Evolutionary conservation across 53 echinoderm and acorn worm species (phyloP), one percentile per base, ranked within the genome.

Genomic region (Henricia sp.): DNA sequence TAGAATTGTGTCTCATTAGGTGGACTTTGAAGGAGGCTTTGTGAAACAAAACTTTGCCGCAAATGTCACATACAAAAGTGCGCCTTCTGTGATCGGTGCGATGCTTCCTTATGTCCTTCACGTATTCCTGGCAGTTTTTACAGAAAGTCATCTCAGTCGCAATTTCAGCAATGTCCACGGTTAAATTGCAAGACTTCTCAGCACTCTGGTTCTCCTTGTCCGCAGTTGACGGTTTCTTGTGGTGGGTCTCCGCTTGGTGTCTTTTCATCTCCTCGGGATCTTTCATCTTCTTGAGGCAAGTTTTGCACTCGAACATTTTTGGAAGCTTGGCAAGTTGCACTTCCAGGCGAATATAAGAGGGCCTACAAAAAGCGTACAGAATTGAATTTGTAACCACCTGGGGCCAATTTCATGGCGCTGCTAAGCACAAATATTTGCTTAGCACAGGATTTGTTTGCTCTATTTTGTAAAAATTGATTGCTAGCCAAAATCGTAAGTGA

Each of bases 261-360:
- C 39, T 28, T 41, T 42, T 76, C 42, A 76, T 76, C 24, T 24
- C 38, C 13, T 76, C 76, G 3, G 41, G 29, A 13, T 76, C 76
- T 14, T 10, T 26, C 42, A 58, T 34, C 23, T 36, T 43, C 21
- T 56, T 43, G 12, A 26, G 57, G 42, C 76, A 76, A 1, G 29
- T 58, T 59, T 76, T 76, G 59, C 76, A 76, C 25, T 76, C 76
- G n/a, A 42, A 76, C 57, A 37, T 58, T 30, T 25, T 57, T 9
- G 76, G 76, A 76, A 76, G 59, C 10, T 36, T 23, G 41, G 76
- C 37, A 57, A 76, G 32, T 40, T 58, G 57, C 16, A 76, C 59
- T 23, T 57, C 76, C 40, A 38, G 39, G 56, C 76, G 62, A 30
- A 60, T 12, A 27, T 29, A 53, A 6, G 19, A 32, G 17, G 30